phyloP scores from a whole-genome alignment of 2,888 invertebrate species.

The Oscheius sp. region DNA sequence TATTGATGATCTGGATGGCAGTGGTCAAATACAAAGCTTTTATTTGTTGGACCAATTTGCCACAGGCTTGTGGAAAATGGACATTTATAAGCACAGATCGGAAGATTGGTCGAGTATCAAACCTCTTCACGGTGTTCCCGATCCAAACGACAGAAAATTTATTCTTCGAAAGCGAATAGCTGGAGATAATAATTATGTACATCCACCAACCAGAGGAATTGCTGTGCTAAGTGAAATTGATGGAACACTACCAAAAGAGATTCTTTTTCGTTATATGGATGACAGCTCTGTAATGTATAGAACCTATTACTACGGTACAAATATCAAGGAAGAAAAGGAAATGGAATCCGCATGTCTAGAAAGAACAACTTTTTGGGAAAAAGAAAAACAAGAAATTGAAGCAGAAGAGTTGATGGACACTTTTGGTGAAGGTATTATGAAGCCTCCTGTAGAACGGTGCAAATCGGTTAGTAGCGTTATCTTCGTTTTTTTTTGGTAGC shows the following conservation, averaged over 20 bases:
- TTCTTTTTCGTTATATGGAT: slow-evolving; percentile 28
- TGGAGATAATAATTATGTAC: neutral
- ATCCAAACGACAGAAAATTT: slow-evolving; percentile 11
- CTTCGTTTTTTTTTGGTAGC: neutral
- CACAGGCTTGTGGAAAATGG: slow-evolving; percentile 28
- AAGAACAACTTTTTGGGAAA: neutral
- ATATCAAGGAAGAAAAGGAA: slow-evolving; percentile 1
- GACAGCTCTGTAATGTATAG: slow-evolving; percentile 28
- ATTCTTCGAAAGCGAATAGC: neutral
- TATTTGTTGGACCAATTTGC: slow-evolving; percentile 29
- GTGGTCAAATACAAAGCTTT: neutral
- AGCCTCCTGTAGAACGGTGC: neutral
- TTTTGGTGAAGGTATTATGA: slow-evolving; percentile 9
- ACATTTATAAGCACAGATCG: slow-evolving; percentile 14
- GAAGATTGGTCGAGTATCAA: slow-evolving; percentile 20
- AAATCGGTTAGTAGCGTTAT: neutral
- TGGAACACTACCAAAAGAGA: slow-evolving; percentile 9
- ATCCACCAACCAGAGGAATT: slow-evolving; percentile 42
- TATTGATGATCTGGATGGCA: neutral
- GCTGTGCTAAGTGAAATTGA: slow-evolving; percentile 19
- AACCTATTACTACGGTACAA: neutral
- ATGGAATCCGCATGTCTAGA: neutral
- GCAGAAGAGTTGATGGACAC: neutral
- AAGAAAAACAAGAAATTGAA: neutral
- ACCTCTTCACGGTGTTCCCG: slow-evolving; percentile 15